Base-by-base conservation (phyloP, 1,140 invertebrate species). In the Rhopalosiphum padi region DNA sequence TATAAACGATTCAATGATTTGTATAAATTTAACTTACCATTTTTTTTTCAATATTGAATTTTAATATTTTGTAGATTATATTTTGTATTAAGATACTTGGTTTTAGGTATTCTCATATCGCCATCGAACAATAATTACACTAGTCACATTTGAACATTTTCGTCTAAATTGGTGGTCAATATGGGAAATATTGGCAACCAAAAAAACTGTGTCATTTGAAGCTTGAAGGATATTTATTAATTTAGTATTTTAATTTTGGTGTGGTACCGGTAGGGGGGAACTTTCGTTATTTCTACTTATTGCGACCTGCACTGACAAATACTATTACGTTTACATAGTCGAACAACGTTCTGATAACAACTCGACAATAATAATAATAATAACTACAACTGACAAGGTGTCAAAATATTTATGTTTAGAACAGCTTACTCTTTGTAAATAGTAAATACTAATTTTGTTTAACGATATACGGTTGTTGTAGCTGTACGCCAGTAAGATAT, bases 351-450 rank as follows among this genome's bases (percentile, higher is more conserved):
- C n/a, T 90, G 89, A 90, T 90, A 90, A 90, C 89, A 90, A 90
- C 53, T 60, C 25, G 89, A 90, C 53, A 77, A 77, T 77, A 77
- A 77, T 77, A 77, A 77, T 68, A n/a, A 51, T 30, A 51, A 88
- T 46, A 43, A 43, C n/a, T n/a, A 68, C 60, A 90, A 90, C 87
- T 89, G 87, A 89, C 88, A 89, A 89, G 51, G 51, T 89, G 88
- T 89, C 51, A 55, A 55, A 89, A 89, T 90, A 90, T 90, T 90
- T 90, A 94, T 88, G 88, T 89, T 89, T 89, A 89, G 88, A 89
- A 89, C 15, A 15, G 6, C n/a, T 77, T 77, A 77, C 30, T 77
- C 35, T 89, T 35, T 46, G 48, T 37, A 53, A 46, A 87, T n/a
- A 30, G 41, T 25, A 43, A 87, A 48, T 48, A 87, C 30, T 87